Conservation (phyloP, 2,797 vertebrate species). For the Melanotaenia parkinsoni region DNA sequence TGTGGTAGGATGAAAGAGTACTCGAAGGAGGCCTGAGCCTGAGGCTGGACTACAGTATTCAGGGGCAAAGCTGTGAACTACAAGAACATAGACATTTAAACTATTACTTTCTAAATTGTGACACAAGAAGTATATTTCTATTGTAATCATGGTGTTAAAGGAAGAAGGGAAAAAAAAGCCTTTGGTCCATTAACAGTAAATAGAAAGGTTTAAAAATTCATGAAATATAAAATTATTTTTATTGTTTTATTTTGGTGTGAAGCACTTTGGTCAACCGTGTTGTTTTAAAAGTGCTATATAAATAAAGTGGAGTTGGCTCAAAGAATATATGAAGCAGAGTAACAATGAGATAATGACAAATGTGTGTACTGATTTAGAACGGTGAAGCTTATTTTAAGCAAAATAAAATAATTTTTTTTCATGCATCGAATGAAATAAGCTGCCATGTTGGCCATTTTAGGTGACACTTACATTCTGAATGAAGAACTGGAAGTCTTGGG, state of each 20-base stretch:
- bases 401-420: not conserved
- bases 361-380: not conserved
- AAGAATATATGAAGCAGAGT: not conserved
- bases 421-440: not conserved
- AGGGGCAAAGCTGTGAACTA: conserved; percentile 85
- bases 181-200: not conserved
- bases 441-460: not conserved
- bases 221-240: not conserved
- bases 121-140: not conserved
- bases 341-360: not conserved
- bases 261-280: too few species aligned
- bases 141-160: not conserved
- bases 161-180: not conserved
- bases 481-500: conserved; percentile 85
- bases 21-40: conserved; percentile 84
- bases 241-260: too few species aligned
- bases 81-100: conserved; percentile 20
- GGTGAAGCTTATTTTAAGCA: not conserved
- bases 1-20: conserved; percentile 86
- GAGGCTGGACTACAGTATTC: conserved; percentile 75
- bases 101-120: not conserved
- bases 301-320: too few species aligned
- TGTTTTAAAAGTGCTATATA: too few species aligned
- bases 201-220: not conserved
- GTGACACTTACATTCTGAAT: conserved; percentile 82